Evolutionary conservation across 2,888 invertebrate species (phyloP).

Genomic region (Ernsta delagoae): DNA sequence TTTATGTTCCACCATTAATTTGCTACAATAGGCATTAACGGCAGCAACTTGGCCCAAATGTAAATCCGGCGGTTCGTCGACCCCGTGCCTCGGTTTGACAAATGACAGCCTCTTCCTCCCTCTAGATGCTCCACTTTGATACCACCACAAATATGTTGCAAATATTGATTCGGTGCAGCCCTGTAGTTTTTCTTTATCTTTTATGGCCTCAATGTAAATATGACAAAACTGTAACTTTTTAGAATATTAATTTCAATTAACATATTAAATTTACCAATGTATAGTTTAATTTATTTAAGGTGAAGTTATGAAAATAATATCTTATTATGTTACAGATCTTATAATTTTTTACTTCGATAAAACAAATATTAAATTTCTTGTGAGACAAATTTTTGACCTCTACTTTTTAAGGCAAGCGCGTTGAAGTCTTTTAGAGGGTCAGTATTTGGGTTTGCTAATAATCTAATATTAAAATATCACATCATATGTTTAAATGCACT

Average conservation of each 20-base stretch:
- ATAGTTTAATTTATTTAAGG: background rate
- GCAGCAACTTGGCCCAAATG: conserved; percentile 41
- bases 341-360: background rate
- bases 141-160: conserved; percentile 38
- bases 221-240: background rate
- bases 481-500: no score
- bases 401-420: conserved; percentile 54
- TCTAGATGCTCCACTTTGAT: conserved; percentile 59
- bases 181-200: background rate
- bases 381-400: conserved; percentile 42
- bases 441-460: conserved; percentile 6
- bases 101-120: conserved; percentile 49
- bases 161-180: conserved; percentile 8
- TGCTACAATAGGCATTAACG: conserved; percentile 20
- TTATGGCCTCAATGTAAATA: background rate
- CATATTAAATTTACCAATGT: background rate
- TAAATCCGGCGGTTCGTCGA: conserved; percentile 42
- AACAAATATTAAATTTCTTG: background rate
- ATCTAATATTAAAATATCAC: no score
- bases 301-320: background rate
- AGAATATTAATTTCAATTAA: background rate
- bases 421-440: conserved; percentile 73
- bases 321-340: background rate
- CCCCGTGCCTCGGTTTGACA: conserved; percentile 45
- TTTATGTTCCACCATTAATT: no score